These are phyloP conservation scores for Coleophora flavipennella DNA, from an alignment of 2,888 invertebrate species.

Conservation along the genomic window DNA sequence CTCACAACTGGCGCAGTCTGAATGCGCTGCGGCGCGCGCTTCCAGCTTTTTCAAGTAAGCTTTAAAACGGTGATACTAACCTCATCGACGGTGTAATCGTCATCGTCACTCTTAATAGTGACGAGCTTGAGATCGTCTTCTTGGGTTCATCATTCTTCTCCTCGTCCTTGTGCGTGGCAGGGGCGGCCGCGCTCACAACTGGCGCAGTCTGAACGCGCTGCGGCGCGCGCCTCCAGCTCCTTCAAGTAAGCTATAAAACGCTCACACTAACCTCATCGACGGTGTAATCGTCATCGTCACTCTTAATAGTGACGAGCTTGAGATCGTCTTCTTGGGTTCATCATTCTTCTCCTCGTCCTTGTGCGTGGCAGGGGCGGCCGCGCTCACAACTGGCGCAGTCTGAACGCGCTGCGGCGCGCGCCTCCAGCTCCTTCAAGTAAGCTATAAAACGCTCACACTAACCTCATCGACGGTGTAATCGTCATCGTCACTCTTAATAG, in stretches of 20 bases:
- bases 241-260: conserved; percentile 81
- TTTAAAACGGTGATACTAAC: too few species aligned
- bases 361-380: conserved; percentile 27
- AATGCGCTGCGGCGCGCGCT: conserved; percentile 80
- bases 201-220: conserved; percentile 82
- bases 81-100: too few species aligned
- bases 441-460: conserved; percentile 79
- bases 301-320: too few species aligned
- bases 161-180: conserved; percentile 2
- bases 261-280: too few species aligned
- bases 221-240: too few species aligned
- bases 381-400: conserved; percentile 81
- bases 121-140: too few species aligned
- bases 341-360: conserved; percentile 4
- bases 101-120: too few species aligned
- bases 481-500: conserved; percentile 80
- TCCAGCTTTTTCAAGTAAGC: conserved; percentile 89
- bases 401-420: too few species aligned
- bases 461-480: conserved; percentile 87
- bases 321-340: too few species aligned
- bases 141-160: conserved; percentile 4
- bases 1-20: conserved; percentile 82
- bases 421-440: too few species aligned
- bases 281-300: too few species aligned
- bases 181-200: conserved; percentile 76